phyloP scores from a whole-genome alignment of 1,140 invertebrate species.

The Neotoxoptera formosana region DNA sequence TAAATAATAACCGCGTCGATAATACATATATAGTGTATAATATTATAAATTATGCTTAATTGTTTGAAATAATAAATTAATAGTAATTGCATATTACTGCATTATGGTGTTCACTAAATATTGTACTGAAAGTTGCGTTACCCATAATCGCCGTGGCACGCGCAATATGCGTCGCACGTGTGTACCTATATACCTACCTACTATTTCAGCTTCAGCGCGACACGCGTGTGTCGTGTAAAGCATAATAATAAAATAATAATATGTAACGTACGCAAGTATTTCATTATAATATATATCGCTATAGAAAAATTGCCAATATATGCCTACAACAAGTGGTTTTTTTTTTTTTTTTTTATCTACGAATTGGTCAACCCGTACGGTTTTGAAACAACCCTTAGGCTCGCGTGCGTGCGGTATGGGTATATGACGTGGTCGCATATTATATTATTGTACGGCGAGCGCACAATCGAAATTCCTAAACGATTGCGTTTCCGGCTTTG shows the following conservation, averaged over 20 bases:
- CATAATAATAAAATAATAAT: too few relatives aligned
- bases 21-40: neutral
- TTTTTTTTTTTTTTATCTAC: neutral
- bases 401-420: too few relatives aligned
- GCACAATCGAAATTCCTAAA: slow-evolving; percentile 10
- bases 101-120: neutral
- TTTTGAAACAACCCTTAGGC: slow-evolving; percentile 17
- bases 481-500: slow-evolving; percentile 15
- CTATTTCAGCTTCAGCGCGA: neutral
- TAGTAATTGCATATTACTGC: neutral
- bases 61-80: neutral
- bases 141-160: neutral
- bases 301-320: neutral
- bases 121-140: neutral
- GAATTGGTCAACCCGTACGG: neutral
- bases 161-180: neutral
- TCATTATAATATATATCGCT: neutral
- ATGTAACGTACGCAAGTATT: neutral
- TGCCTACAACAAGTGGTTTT: neutral
- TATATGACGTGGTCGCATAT: neutral
- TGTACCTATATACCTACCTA: too few relatives aligned
- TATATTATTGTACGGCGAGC: neutral
- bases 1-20: neutral
- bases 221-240: neutral
- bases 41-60: neutral